Conservation (phyloP, 2,888 invertebrate genomes). For the Lysandra coridon region DNA sequence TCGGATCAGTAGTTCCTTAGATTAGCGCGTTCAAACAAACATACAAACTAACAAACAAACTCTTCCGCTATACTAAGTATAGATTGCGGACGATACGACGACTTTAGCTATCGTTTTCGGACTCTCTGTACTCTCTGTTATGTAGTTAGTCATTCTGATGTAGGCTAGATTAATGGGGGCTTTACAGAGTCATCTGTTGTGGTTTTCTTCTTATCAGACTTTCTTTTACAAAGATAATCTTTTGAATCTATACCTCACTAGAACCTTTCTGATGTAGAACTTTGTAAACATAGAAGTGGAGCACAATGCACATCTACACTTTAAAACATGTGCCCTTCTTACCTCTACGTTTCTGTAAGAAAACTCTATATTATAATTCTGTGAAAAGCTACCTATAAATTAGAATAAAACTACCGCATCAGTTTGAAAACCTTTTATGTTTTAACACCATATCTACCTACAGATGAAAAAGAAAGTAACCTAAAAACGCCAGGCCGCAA, state of each 20-base stretch:
- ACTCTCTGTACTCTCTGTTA: neutral
- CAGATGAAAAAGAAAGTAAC: conserved; percentile 19
- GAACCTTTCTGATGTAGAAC: no score
- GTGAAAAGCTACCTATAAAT: neutral
- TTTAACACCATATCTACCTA: neutral
- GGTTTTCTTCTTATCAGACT: neutral
- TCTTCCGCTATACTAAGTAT: no score
- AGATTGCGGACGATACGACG: neutral
- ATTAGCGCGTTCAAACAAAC: no score
- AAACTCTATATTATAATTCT: neutral
- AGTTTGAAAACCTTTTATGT: neutral
- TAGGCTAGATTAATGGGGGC: neutral
- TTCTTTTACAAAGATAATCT: neutral
- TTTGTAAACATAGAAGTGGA: neutral
- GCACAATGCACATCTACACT: neutral
- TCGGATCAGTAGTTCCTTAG: no score
- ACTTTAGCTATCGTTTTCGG: neutral
- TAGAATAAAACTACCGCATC: neutral
- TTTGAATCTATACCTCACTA: neutral
- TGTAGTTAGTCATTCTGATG: neutral
- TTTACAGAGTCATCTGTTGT: neutral
- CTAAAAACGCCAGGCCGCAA: neutral
- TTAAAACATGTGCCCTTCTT: neutral
- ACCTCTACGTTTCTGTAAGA: neutral
- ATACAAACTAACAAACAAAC: no score